These are phyloP conservation scores for Zaprionus nigranus DNA, from an alignment of 1,140 invertebrate species.

Conservation along the genomic window DNA sequence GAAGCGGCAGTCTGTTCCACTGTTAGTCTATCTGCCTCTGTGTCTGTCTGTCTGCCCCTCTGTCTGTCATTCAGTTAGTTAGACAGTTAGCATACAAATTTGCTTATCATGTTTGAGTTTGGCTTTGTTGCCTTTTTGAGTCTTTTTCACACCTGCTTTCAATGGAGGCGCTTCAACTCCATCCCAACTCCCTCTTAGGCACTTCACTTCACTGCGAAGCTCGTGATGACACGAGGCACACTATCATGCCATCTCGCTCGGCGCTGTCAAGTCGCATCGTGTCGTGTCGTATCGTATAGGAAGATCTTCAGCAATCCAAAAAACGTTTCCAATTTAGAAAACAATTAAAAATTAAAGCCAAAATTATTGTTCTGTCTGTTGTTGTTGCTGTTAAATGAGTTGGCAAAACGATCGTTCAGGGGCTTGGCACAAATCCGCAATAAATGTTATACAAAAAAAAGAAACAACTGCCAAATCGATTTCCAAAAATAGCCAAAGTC, in stretches of 20 bases:
- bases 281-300: neutral
- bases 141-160: slow-evolving; percentile 76
- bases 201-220: slow-evolving; percentile 28
- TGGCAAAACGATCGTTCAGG: slow-evolving; percentile 50
- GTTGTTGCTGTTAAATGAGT: slow-evolving; percentile 56
- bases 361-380: slow-evolving; percentile 4
- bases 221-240: slow-evolving; percentile 31
- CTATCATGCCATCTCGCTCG: neutral
- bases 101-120: slow-evolving; percentile 72
- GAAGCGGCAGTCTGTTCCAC: slow-evolving; percentile 40
- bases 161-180: slow-evolving; percentile 37
- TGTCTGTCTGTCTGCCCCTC: slow-evolving; percentile 36
- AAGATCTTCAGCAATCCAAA: neutral
- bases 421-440: slow-evolving; percentile 48
- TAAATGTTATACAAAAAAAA: slow-evolving; percentile 19
- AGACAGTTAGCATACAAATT: slow-evolving; percentile 52
- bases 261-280: neutral
- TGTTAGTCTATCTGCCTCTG: slow-evolving; percentile 31
- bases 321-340: slow-evolving; percentile 55
- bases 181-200: slow-evolving; percentile 4
- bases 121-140: slow-evolving; percentile 58
- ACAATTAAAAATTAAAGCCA: slow-evolving; percentile 56
- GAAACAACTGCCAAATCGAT: slow-evolving; percentile 36
- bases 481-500: slow-evolving; percentile 63
- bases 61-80: slow-evolving; percentile 32